Percentiles rank a stretch among this genome's conserved stretches.
phyloP scores from a whole-genome alignment of 2,113 vertebrate genomes.

The Diadophis punctatus region DNA sequence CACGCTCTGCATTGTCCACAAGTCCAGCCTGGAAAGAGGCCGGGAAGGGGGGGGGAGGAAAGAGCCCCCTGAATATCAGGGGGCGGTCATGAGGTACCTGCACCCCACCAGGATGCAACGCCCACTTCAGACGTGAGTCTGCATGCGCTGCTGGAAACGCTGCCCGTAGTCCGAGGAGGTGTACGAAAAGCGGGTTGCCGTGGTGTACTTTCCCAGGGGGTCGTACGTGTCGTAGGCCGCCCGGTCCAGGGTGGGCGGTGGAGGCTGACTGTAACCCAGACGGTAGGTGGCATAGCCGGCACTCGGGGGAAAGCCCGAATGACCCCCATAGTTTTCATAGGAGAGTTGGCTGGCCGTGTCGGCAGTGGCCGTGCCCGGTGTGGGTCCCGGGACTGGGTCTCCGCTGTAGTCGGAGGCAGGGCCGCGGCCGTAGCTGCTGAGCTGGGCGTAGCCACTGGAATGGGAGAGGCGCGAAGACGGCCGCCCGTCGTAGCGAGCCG shows the following conservation, averaged over 20 bases:
- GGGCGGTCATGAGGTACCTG: constrained; percentile 48
- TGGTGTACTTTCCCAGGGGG: constrained; percentile 78
- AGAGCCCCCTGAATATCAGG: constrained; percentile 73
- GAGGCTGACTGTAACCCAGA: constrained; percentile 79
- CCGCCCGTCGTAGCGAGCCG: constrained; percentile 82
- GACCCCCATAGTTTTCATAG: constrained; percentile 83
- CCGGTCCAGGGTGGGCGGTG: constrained; percentile 61
- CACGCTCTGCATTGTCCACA: not conserved
- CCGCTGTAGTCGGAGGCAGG: constrained; percentile 61
- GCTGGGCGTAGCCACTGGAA: constrained; percentile 86
- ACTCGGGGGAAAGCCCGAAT: constrained; percentile 67
- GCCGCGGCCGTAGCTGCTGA: constrained; percentile 79
- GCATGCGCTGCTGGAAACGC: constrained; percentile 95
- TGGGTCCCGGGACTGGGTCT: constrained; percentile 36
- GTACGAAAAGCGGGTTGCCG: constrained; percentile 83
- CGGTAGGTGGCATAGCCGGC: constrained; percentile 77
- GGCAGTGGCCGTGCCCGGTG: not conserved
- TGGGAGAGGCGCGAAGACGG: constrained; percentile 87
- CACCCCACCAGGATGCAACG: not conserved
- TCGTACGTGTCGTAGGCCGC: constrained; percentile 69
- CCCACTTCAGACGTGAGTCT: constrained; percentile 87
- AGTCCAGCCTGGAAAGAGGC: not conserved
- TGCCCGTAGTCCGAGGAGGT: constrained; percentile 91
- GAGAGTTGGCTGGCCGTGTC: constrained; percentile 80
- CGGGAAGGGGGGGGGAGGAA: not conserved